A percentile compares a stretch with the other conserved stretches of the same genome.
phyloP scores from a whole-genome alignment of 2,113 vertebrate genomes.

The Ameiurus melas region DNA sequence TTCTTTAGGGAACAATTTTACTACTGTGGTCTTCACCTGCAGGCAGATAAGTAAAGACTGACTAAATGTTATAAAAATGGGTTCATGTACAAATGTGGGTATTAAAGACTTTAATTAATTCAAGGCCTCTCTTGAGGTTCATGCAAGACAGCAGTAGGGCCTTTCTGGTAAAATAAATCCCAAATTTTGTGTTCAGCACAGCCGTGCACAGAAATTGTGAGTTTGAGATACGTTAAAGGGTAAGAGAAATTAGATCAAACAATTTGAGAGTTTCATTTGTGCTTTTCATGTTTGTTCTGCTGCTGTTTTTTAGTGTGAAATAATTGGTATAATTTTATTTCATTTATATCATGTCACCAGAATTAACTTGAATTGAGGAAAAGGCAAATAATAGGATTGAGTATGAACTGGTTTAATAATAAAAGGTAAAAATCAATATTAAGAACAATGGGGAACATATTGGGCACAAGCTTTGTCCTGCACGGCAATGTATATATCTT shows the following conservation, averaged over 20 bases:
- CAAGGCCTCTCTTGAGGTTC: slow-evolving; percentile 22
- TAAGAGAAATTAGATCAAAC: not conserved
- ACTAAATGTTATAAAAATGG: slow-evolving; percentile 22
- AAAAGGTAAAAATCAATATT: not conserved
- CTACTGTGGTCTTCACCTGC: not conserved
- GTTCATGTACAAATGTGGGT: slow-evolving; percentile 31
- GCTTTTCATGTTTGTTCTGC: too few species aligned
- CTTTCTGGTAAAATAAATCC: slow-evolving; percentile 19
- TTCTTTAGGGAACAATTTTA: not conserved
- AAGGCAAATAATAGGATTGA: not conserved
- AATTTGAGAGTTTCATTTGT: not conserved
- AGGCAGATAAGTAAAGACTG: slow-evolving; percentile 2
- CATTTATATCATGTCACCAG: not conserved
- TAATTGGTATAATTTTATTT: not conserved
- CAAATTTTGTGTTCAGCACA: not conserved
- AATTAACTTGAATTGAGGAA: not conserved
- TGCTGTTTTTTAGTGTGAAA: not conserved
- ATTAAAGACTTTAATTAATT: slow-evolving; percentile 29
- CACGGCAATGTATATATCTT: not conserved
- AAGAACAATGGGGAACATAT: not conserved
- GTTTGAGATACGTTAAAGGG: not conserved
- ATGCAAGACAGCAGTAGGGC: slow-evolving; percentile 1
- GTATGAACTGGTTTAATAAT: not conserved
- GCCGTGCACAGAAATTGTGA: not conserved
- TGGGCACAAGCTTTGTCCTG: not conserved